phyloP scores from a whole-genome alignment of 2,888 invertebrate species.

The Leucoptera coffeella region DNA sequence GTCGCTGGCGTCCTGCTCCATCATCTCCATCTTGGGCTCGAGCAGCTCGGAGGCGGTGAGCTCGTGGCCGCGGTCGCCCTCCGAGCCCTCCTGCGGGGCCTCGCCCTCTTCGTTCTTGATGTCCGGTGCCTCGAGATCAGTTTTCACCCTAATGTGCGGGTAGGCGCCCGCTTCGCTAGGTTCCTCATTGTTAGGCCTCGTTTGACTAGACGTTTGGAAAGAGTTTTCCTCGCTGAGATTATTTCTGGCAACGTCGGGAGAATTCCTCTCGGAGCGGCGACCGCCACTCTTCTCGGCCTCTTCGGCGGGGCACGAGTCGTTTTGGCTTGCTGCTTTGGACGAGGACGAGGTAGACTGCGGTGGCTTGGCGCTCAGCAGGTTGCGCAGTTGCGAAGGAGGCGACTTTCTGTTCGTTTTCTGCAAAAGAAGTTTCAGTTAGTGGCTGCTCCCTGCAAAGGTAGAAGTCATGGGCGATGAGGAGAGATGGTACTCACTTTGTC shows the following conservation, averaged over 20 bases:
- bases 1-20: conserved; percentile 64
- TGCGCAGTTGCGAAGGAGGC: conserved; percentile 49
- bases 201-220: conserved; percentile 52
- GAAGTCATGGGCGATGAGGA: no score
- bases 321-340: conserved; percentile 54
- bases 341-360: conserved; percentile 47
- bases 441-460: neutral
- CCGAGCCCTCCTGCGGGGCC: conserved; percentile 40
- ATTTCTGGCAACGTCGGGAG: conserved; percentile 52
- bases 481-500: conserved; percentile 41
- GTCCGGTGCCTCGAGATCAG: conserved; percentile 49
- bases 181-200: conserved; percentile 52
- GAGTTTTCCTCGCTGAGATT: conserved; percentile 51
- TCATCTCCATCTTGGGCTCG: conserved; percentile 67
- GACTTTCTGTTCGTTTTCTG: conserved; percentile 49
- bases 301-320: conserved; percentile 38
- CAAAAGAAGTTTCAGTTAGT: conserved; percentile 9
- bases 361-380: conserved; percentile 51
- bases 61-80: conserved; percentile 35
- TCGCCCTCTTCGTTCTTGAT: conserved; percentile 45
- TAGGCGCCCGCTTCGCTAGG: conserved; percentile 45
- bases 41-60: conserved; percentile 41
- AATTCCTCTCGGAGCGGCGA: conserved; percentile 43
- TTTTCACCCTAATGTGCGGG: conserved; percentile 45
- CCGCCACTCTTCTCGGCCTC: conserved; percentile 37